Conservation (phyloP, 2,888 invertebrate genomes). For the Psococerastis gibbosa region DNA sequence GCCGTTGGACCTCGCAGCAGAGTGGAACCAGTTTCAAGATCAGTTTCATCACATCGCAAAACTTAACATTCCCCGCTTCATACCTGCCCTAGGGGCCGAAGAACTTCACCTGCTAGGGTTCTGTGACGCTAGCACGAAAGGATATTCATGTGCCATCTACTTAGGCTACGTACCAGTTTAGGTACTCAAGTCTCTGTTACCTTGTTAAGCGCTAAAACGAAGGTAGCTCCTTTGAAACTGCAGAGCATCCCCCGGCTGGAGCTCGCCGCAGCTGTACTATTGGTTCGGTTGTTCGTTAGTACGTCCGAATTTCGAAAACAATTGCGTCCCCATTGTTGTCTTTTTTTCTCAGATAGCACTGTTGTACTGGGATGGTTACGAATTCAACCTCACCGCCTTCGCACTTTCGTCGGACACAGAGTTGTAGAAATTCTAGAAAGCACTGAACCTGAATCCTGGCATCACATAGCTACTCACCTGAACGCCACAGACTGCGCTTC, state of each 20-base stretch:
- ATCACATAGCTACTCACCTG: constrained; percentile 13
- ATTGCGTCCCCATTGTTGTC: constrained; percentile 4
- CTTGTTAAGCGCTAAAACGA: constrained; percentile 19
- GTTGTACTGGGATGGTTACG: constrained; percentile 19
- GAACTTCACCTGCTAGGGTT: constrained; percentile 7
- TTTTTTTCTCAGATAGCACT: constrained; percentile 19
- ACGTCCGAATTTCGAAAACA: constrained; percentile 11
- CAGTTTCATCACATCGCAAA: too few relatives aligned
- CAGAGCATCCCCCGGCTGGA: constrained; percentile 18
- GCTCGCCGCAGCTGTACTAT: constrained; percentile 17
- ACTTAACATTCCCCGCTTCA: background rate
- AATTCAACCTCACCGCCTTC: constrained; percentile 14
- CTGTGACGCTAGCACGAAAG: constrained; percentile 6
- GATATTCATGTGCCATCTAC: constrained; percentile 8
- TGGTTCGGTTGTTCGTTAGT: constrained; percentile 14
- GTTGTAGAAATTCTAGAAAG: constrained; percentile 17
- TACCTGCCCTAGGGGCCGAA: background rate
- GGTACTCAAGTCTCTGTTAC: constrained; percentile 3
- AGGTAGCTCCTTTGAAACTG: constrained; percentile 20
- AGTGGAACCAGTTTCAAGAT: too few relatives aligned
- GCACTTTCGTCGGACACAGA: constrained; percentile 18
- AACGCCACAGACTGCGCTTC: constrained; percentile 22
- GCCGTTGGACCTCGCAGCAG: too few relatives aligned
- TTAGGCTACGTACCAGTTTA: constrained; percentile 11
- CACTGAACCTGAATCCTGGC: constrained; percentile 10